Percentiles rank a stretch among this genome's conserved stretches.
Evolutionary conservation across 1,140 invertebrate genomes (phyloP).

Genomic region (Coelopa frigida): DNA sequence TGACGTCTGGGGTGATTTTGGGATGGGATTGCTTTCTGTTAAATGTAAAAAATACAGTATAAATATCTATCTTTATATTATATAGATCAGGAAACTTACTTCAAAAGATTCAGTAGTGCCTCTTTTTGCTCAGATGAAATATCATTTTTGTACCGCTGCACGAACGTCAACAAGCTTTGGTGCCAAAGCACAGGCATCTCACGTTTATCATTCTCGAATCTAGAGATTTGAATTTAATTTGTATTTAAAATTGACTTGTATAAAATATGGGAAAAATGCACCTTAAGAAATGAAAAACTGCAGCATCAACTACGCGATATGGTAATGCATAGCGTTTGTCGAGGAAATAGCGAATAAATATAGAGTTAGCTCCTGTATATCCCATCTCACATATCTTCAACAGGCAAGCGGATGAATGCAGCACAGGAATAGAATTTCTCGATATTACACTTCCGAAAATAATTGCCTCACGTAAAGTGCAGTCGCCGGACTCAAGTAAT

Average conservation of each 20-base stretch:
- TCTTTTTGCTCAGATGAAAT: slow-evolving; percentile 89
- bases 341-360: slow-evolving; percentile 89
- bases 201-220: slow-evolving; percentile 76
- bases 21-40: slow-evolving; percentile 66
- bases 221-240: slow-evolving; percentile 42
- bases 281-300: slow-evolving; percentile 88
- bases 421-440: slow-evolving; percentile 87
- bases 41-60: slow-evolving; percentile 10
- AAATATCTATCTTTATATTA: not conserved
- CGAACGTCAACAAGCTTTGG: slow-evolving; percentile 88
- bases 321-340: slow-evolving; percentile 98
- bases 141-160: slow-evolving; percentile 91
- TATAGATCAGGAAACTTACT: slow-evolving; percentile 25
- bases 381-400: slow-evolving; percentile 96
- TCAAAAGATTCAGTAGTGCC: slow-evolving; percentile 69
- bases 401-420: slow-evolving; percentile 94
- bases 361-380: slow-evolving; percentile 94
- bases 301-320: slow-evolving; percentile 88
- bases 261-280: slow-evolving; percentile 5
- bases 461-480: slow-evolving; percentile 89
- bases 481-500: slow-evolving; percentile 83
- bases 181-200: slow-evolving; percentile 95
- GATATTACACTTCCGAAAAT: slow-evolving; percentile 89
- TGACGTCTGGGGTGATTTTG: slow-evolving; percentile 75
- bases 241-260: not conserved